Percentiles rank a stretch among this genome's conserved stretches.
These are phyloP conservation scores for Patagioenas fasciata DNA, from an alignment of 2,113 vertebrate species.

Conservation along the genomic window DNA sequence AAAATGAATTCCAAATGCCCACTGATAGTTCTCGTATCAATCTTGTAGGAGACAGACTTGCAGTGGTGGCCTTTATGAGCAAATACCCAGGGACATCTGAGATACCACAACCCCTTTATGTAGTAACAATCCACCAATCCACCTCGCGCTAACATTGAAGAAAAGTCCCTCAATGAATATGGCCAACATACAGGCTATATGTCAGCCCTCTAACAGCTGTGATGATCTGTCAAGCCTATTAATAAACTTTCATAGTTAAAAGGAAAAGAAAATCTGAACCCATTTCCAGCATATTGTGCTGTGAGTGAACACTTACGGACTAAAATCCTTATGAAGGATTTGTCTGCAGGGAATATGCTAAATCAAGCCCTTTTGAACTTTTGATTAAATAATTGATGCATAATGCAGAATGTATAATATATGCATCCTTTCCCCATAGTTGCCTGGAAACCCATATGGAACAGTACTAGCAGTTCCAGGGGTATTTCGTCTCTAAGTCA, in stretches of 20 bases:
- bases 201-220: slow-evolving; percentile 5
- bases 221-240: neutral
- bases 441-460: slow-evolving; percentile 67
- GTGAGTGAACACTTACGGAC: slow-evolving; percentile 15
- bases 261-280: slow-evolving; percentile 28
- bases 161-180: neutral
- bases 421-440: slow-evolving; percentile 45
- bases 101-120: neutral
- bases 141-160: neutral
- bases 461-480: slow-evolving; percentile 31
- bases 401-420: slow-evolving; percentile 58
- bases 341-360: slow-evolving; percentile 54
- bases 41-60: neutral
- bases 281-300: slow-evolving; percentile 29
- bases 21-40: neutral
- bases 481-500: slow-evolving; percentile 1
- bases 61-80: neutral
- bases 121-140: neutral
- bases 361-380: slow-evolving; percentile 70
- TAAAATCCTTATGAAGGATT: slow-evolving; percentile 14
- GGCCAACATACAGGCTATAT: neutral
- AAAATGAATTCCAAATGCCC: neutral
- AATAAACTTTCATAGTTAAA: slow-evolving; percentile 32
- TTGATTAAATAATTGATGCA: slow-evolving; percentile 71
- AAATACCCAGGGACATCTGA: neutral